phyloP scores from a whole-genome alignment of 2,888 invertebrate genomes.

The Drosophila affinis region DNA sequence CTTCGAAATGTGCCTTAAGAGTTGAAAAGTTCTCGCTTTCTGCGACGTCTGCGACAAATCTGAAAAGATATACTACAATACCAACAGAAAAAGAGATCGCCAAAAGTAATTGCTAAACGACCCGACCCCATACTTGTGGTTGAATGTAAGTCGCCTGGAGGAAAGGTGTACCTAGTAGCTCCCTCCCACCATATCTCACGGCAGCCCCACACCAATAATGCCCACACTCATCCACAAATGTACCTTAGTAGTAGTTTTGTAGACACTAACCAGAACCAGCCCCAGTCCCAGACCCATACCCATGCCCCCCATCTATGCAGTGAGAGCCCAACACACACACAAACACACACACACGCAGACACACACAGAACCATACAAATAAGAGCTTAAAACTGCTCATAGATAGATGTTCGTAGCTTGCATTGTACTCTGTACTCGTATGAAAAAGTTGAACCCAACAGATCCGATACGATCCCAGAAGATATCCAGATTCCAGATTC shows the following conservation, averaged over 20 bases:
- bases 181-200: background rate
- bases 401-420: slow-evolving; percentile 64
- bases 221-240: slow-evolving; percentile 43
- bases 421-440: slow-evolving; percentile 24
- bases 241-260: slow-evolving; percentile 78
- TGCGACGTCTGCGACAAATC: slow-evolving; percentile 25
- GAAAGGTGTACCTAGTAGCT: slow-evolving; percentile 1
- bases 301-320: slow-evolving; percentile 8
- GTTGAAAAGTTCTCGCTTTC: slow-evolving; percentile 50
- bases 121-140: slow-evolving; percentile 32
- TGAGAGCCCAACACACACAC: slow-evolving; percentile 28
- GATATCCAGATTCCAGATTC: slow-evolving; percentile 15
- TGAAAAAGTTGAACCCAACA: slow-evolving; percentile 14
- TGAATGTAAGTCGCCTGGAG: slow-evolving; percentile 21
- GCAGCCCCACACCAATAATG: slow-evolving; percentile 36
- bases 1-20: slow-evolving; percentile 78
- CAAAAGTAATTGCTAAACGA: slow-evolving; percentile 37
- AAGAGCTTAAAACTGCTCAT: slow-evolving; percentile 15
- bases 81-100: slow-evolving; percentile 27
- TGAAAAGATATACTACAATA: slow-evolving; percentile 6
- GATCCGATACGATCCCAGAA: slow-evolving; percentile 31
- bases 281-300: background rate
- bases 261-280: slow-evolving; percentile 37
- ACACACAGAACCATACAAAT: slow-evolving; percentile 13
- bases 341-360: slow-evolving; percentile 23